Evolutionary conservation across 2,113 vertebrate genomes (phyloP).

Genomic region (Pyxicephalus adspersus): DNA sequence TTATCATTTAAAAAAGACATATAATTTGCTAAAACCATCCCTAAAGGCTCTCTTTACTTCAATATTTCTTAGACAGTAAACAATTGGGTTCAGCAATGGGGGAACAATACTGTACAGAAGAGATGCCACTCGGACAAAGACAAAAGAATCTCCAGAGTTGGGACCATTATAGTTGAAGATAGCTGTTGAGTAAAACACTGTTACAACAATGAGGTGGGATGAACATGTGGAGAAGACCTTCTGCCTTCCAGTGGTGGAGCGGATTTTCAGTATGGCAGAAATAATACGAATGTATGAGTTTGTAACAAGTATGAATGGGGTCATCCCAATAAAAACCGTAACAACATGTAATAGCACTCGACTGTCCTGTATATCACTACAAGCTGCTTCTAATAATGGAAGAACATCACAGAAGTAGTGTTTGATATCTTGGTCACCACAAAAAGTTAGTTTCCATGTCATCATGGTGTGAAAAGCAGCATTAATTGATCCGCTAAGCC

Average conservation of each 20-base stretch:
- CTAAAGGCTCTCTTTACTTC: constrained; percentile 58
- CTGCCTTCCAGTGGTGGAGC: constrained; percentile 44
- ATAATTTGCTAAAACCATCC: constrained; percentile 29
- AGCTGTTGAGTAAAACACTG: constrained; percentile 56
- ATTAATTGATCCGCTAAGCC: constrained; percentile 44
- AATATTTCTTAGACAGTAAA: constrained; percentile 60
- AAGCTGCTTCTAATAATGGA: constrained; percentile 20
- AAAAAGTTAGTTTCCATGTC: constrained; percentile 1
- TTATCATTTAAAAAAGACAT: too few relatives aligned
- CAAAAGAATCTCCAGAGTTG: neutral
- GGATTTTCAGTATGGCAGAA: constrained; percentile 1
- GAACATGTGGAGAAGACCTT: constrained; percentile 62
- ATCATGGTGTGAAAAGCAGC: neutral
- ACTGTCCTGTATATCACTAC: neutral
- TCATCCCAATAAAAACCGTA: neutral
- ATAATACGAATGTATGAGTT: constrained; percentile 10
- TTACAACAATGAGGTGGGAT: constrained; percentile 59
- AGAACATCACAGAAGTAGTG: constrained; percentile 41
- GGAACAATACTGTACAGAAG: constrained; percentile 56
- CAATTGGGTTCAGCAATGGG: constrained; percentile 61
- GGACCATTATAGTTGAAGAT: constrained; percentile 58
- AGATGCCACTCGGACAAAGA: constrained; percentile 48
- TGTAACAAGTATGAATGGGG: constrained; percentile 11
- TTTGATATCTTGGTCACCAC: constrained; percentile 2
- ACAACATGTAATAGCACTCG: neutral